Evolutionary conservation across 2,797 vertebrate species (phyloP), one percentile per base, ranked within the genome.

Genomic region (Coluber constrictor): DNA sequence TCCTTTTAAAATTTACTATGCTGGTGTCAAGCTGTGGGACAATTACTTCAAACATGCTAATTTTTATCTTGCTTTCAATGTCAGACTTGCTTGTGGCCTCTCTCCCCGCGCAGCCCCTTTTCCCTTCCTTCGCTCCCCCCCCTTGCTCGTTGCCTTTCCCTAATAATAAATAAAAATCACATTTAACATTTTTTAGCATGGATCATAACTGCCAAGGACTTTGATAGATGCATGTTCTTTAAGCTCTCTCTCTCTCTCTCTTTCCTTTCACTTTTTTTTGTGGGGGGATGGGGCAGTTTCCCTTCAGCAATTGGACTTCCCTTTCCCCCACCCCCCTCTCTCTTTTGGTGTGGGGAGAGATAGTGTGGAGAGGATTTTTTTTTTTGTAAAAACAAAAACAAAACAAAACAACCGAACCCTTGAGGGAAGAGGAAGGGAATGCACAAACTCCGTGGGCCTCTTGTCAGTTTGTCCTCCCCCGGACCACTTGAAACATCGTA

Each of bases 21-120:
- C 98, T 99, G 98, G 99, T 99, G 98, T 99, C 98, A 99, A 98
- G 98, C 98, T 98, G 98, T 97, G 98, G 98, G 98, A 98, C 98
- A 98, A 98, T 98, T 98, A 97, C 97, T 98, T 98, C 98, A 98
- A 98, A 98, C 98, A 98, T 98, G 97, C 97, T 97, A 97, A 98
- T 98, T 98, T 98, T 98, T 98, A 98, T 97, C 97, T 97, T 96
- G 97, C 90, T 98, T 97, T 97, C 74, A 96, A 97, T 97, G 97
- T 97, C 96, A 97, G 97, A 97, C 97, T 96, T 95, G 97, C 97
- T 91, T 96, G 97, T 96, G 97, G 95, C 97, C 96, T 70, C 60
- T 63, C 47, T 37, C 18, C 20, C 59, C 0, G 0, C 8, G 3
- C 18, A 79, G 8, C 8, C 43, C 15, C 23, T 29, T n/a, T 29